Percentiles rank a stretch among this genome's conserved stretches.
Conservation (phyloP, 2,888 invertebrate genomes). For the Mesoligia furuncula region DNA sequence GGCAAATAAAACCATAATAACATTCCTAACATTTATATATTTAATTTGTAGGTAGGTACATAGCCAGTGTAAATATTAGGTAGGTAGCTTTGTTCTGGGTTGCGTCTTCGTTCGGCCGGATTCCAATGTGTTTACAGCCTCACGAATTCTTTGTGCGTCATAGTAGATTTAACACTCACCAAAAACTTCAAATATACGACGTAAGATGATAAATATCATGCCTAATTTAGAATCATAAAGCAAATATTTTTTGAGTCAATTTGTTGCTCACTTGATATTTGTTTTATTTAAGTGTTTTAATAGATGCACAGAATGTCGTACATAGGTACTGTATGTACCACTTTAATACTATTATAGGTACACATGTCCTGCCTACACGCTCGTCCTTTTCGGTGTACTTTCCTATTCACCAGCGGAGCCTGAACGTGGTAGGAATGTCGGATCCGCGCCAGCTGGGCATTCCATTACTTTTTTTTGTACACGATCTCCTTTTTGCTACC, state of each 20-base stretch:
- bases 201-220: constrained; percentile 42
- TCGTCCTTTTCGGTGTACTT: constrained; percentile 62
- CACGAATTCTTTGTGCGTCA: constrained; percentile 54
- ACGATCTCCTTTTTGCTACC: constrained; percentile 85
- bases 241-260: constrained; percentile 40
- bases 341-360: background rate
- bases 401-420: constrained; percentile 71
- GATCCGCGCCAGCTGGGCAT: constrained; percentile 89
- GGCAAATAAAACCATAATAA: background rate
- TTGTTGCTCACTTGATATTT: constrained; percentile 18
- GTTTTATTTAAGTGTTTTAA: constrained; percentile 17
- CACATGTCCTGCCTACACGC: constrained; percentile 20
- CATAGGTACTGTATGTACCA: background rate
- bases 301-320: constrained; percentile 16
- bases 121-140: constrained; percentile 51
- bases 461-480: constrained; percentile 81
- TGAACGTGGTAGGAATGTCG: constrained; percentile 80
- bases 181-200: constrained; percentile 46
- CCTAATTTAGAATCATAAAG: constrained; percentile 37
- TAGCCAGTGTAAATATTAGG: constrained; percentile 15
- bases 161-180: constrained; percentile 49
- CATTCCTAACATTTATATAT: background rate
- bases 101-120: constrained; percentile 30
- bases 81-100: constrained; percentile 23
- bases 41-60: constrained; percentile 1